A percentile compares a stretch with the other conserved stretches of the same genome.
phyloP scores from a whole-genome alignment of 1,140 invertebrate genomes.

The Lysiphlebus fabarum region DNA sequence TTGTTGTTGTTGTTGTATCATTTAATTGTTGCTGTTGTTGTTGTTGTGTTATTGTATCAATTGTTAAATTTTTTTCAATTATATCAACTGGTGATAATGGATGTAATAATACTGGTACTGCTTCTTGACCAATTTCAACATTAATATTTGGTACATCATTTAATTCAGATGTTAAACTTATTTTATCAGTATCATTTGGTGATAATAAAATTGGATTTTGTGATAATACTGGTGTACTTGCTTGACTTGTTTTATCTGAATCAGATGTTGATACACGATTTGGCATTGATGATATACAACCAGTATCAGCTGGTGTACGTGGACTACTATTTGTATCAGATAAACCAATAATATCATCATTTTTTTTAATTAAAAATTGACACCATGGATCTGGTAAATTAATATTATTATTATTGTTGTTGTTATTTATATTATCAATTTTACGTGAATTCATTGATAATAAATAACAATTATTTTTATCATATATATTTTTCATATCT shows the following conservation, averaged over 20 bases:
- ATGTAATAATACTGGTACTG: slow-evolving; percentile 56
- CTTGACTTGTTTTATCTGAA: slow-evolving; percentile 48
- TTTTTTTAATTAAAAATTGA: slow-evolving; percentile 67
- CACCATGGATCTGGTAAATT: slow-evolving; percentile 79
- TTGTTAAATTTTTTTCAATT: slow-evolving; percentile 29
- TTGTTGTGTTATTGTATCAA: no score
- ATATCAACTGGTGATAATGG: slow-evolving; percentile 62
- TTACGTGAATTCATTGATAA: slow-evolving; percentile 81
- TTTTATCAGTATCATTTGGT: slow-evolving; percentile 38
- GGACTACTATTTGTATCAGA: slow-evolving; percentile 58
- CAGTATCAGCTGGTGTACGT: slow-evolving; percentile 58
- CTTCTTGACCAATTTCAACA: slow-evolving; percentile 56
- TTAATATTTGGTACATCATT: slow-evolving; percentile 32
- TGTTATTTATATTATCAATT: slow-evolving; percentile 56
- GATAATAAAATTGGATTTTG: slow-evolving; percentile 37
- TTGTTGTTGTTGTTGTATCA: slow-evolving; percentile 41
- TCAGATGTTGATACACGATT: slow-evolving; percentile 46
- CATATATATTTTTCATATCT: slow-evolving; percentile 80
- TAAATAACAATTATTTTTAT: slow-evolving; percentile 80
- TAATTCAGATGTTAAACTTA: slow-evolving; percentile 42
- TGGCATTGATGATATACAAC: slow-evolving; percentile 58
- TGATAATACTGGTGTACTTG: slow-evolving; percentile 44
- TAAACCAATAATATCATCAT: slow-evolving; percentile 52
- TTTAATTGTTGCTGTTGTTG: not conserved
- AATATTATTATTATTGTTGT: no score